A percentile compares a stretch with the other conserved stretches of the same genome.
Conservation (phyloP, 2,113 vertebrate genomes). For the Ivindomyrus marchei region DNA sequence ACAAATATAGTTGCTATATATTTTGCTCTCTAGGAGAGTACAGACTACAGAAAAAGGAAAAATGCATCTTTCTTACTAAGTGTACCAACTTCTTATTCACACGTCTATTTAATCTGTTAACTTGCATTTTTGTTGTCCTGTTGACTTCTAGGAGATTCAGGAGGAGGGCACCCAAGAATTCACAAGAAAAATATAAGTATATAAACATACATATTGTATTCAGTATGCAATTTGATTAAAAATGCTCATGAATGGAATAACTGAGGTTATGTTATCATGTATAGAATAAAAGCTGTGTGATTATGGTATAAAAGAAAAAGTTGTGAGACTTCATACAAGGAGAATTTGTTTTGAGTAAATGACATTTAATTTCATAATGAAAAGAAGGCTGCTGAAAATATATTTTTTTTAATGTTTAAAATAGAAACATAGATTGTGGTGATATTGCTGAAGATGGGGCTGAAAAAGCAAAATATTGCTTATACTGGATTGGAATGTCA, state of each 20-base stretch:
- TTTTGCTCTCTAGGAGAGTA: not conserved
- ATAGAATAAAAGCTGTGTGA: not conserved
- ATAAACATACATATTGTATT: not conserved
- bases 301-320: not conserved
- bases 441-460: not conserved
- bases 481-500: not conserved
- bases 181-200: not conserved
- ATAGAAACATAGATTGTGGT: not conserved
- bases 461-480: not conserved
- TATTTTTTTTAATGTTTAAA: not conserved
- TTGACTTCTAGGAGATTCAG: not conserved
- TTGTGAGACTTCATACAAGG: not conserved
- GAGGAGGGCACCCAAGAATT: not conserved
- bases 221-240: not conserved
- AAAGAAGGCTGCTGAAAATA: not conserved
- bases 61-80: not conserved
- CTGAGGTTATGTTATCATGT: not conserved
- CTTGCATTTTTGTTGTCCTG: not conserved
- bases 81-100: not conserved
- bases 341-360: not conserved
- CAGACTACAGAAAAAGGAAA: not conserved
- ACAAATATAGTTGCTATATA: not conserved
- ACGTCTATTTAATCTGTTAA: not conserved
- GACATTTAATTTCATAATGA: not conserved
- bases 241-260: not conserved